Evolutionary conservation across 2,888 invertebrate genomes (phyloP), one percentile per base, ranked within the genome.

Genomic region (Xestobium rufovillosum): DNA sequence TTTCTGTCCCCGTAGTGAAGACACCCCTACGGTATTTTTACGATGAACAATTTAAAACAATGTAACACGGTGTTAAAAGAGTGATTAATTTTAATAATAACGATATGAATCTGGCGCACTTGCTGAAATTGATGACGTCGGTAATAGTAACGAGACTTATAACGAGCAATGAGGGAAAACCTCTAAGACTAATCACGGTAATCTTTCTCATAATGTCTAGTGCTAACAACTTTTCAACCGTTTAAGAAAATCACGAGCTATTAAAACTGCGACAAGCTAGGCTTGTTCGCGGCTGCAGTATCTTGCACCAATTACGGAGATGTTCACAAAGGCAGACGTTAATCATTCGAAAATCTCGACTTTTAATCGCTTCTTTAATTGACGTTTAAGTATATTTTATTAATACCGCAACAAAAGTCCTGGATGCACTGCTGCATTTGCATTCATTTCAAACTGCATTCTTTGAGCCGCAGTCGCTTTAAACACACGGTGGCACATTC

Each of bases 201-300:
- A 63, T 63, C 61, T 60, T 59, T 59, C 58, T 58, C 57, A 56
- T 64, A 63, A 63, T 62, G 61, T 56, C 60, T 63, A 56, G 59
- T 59, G 60, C 60, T 63, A 63, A 63, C 63, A 63, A 65, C 64
- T 65, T 63, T 65, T 63, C 63, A 60, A 60, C 60, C 63, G 60
- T 63, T 66, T 65, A 65, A 63, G 63, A 65, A 65, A 64, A 65
- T 65, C 61, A 52, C 62, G 57, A 55, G 50, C 61, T 53, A 64
- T 66, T 66, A 64, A 62, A 57, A 61, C 54, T 55, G 60, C 60
- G 62, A 60, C 60, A 60, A 56, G 49, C 50, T 42, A 49, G 50
- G 51, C 52, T 52, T 55, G 53, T 55, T 57, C 49, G 53, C 53
- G 52, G 53, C 51, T 49, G 48, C 51, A 50, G 53, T 54, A 55